Percentiles rank a stretch among this genome's conserved stretches.
Conservation (phyloP, 2,797 vertebrate species). For the Myotis daubentonii region DNA sequence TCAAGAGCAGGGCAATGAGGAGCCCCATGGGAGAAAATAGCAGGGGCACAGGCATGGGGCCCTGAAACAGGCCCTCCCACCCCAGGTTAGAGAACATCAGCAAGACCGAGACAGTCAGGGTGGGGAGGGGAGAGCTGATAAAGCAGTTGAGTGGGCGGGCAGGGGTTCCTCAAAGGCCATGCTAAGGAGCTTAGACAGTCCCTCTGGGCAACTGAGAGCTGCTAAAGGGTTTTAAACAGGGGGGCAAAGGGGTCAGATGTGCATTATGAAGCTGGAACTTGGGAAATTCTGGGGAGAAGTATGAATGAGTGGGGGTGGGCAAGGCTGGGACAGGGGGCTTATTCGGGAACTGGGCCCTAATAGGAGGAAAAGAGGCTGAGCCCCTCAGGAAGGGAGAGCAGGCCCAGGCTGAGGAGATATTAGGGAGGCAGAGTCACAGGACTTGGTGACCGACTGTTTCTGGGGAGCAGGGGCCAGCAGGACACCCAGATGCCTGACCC, state of each 20-base stretch:
- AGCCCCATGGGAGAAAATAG: background rate
- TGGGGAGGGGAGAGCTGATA: background rate
- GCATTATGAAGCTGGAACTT: background rate
- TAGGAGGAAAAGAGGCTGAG: background rate
- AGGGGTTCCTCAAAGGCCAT: background rate
- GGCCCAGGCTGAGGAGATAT: background rate
- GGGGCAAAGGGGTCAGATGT: background rate
- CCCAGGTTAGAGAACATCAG: background rate
- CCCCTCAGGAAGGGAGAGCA: background rate
- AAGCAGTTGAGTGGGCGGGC: background rate
- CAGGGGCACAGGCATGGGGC: background rate
- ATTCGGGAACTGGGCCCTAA: background rate
- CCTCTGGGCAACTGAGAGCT: background rate
- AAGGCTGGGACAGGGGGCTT: background rate
- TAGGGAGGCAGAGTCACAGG: background rate
- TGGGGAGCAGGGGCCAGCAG: background rate
- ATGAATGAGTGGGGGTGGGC: background rate
- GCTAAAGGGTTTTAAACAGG: background rate
- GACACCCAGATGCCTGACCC: background rate
- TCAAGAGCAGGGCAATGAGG: background rate
- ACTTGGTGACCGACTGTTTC: background rate
- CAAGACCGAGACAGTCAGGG: background rate
- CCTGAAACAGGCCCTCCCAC: background rate
- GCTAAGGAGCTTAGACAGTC: background rate
- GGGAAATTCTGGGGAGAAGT: background rate